Base-by-base conservation (phyloP, 1,140 invertebrate genomes). In the Lerema accius region DNA sequence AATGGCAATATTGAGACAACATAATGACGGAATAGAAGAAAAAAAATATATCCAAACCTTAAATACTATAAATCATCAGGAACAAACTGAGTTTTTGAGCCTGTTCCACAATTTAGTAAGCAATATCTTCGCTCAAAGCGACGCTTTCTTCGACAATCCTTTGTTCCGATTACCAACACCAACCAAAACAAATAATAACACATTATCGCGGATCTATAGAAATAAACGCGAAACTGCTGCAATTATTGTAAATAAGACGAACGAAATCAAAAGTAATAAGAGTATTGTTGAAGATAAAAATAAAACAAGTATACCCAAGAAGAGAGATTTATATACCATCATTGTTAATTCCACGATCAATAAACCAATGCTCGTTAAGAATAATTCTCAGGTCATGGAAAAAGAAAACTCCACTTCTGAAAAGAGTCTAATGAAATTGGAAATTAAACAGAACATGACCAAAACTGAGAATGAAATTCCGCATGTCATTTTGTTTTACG, bases 1-100 rank as follows among this genome's bases (percentile, higher is more conserved):
- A 10, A 46, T 65, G 37, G 65, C 71, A 4, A 82, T 90, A 67
- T 65, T 90, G 32, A 81, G 73, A 53, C 83, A 84, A 51, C 84
- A 88, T 43, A 88, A 83, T 50, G 70, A 86, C 39, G 85, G 84
- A 26, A 78, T 84, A 4, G 73, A 80, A 56, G 19, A 69, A 10
- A 71, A 76, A 28, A 78, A 82, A 45, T 86, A 87, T 65, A 53
- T 58, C 0, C 62, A 74, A 32, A 51, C 67, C 2, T 56, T 86
- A 5, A 73, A 76, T n/a, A 76, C 58, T 26, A 66, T 83, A 15
- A 73, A 84, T 43, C 51, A 65, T 14, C 73, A 82, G 49, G 78
- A 84, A 17, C 73, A 83, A 32, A 83, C 64, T 46, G 74, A 83
- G 51, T 56, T 82, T 35, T 78, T 80, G 35, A 70, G 67, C 17